A percentile compares a stretch with the other conserved stretches of the same genome.
Evolutionary conservation across 2,888 invertebrate species (phyloP).

Genomic region (Latrodectus elegans): DNA sequence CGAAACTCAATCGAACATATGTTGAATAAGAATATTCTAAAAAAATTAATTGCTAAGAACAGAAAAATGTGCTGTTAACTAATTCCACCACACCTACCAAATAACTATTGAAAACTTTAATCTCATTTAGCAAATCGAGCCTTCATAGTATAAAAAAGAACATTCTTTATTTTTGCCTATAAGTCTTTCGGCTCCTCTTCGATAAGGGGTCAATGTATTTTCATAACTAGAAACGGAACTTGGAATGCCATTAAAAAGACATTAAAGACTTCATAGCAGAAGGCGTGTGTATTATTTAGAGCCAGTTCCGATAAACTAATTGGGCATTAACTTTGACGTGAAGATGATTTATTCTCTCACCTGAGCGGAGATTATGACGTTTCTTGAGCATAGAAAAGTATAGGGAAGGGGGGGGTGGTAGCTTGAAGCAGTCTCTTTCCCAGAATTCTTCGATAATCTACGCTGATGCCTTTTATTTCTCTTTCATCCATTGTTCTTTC

Average conservation of each 20-base stretch:
- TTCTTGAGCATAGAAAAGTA: background rate
- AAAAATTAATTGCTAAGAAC: too few species aligned
- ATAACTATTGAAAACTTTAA: too few species aligned
- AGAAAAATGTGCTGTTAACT: too few species aligned
- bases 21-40: too few species aligned
- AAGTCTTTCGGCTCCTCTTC: background rate
- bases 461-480: background rate
- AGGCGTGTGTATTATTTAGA: background rate
- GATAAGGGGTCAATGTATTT: conserved; percentile 3
- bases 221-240: background rate
- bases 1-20: too few species aligned
- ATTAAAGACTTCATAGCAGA: background rate
- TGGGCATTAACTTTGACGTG: conserved; percentile 19
- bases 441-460: background rate
- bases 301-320: conserved; percentile 12
- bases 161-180: too few species aligned
- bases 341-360: background rate
- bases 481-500: too few species aligned
- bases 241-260: conserved; percentile 1
- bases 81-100: too few species aligned
- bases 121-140: too few species aligned
- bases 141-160: too few species aligned
- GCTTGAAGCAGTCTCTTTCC: background rate
- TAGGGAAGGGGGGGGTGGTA: background rate
- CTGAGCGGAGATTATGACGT: background rate